Conservation (phyloP, 2,113 vertebrate species). For the Stigmatopora argus region DNA sequence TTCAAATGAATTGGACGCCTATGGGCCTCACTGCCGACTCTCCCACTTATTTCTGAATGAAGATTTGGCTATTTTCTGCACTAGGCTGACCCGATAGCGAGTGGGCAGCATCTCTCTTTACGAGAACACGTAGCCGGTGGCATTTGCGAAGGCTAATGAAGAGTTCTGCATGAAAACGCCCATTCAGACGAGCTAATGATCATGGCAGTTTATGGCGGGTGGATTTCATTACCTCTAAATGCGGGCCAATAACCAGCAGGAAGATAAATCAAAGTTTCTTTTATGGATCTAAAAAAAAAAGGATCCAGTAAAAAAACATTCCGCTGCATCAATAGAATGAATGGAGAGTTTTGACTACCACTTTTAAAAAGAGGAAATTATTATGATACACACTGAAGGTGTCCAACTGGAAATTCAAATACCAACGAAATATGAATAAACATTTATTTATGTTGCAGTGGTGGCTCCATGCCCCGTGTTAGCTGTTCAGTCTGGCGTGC, state of each 20-base stretch:
- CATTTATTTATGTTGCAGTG: no score
- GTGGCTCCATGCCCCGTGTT: no score
- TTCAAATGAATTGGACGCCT: no score
- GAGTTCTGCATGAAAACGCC: slow-evolving; percentile 16
- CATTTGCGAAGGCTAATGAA: slow-evolving; percentile 30
- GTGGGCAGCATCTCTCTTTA: background rate
- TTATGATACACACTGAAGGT: background rate
- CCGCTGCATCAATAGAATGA: background rate
- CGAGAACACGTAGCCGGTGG: slow-evolving; percentile 4
- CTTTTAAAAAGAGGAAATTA: no score
- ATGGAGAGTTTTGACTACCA: background rate
- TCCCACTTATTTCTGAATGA: background rate
- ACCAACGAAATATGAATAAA: no score
- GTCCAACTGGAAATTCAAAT: no score
- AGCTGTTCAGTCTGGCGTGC: no score
- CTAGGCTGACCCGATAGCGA: no score
- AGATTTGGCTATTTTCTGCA: slow-evolving; percentile 5
- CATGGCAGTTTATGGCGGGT: slow-evolving; percentile 23
- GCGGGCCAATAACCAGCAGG: slow-evolving; percentile 1
- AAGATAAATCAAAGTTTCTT: slow-evolving; percentile 14
- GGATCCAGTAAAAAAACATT: background rate
- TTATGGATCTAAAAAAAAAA: background rate
- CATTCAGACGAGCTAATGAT: slow-evolving; percentile 35
- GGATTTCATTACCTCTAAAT: slow-evolving; percentile 36
- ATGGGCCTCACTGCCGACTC: no score